Conservation (phyloP, 1,140 invertebrate species). For the Macrosteles quadrilineatus region DNA sequence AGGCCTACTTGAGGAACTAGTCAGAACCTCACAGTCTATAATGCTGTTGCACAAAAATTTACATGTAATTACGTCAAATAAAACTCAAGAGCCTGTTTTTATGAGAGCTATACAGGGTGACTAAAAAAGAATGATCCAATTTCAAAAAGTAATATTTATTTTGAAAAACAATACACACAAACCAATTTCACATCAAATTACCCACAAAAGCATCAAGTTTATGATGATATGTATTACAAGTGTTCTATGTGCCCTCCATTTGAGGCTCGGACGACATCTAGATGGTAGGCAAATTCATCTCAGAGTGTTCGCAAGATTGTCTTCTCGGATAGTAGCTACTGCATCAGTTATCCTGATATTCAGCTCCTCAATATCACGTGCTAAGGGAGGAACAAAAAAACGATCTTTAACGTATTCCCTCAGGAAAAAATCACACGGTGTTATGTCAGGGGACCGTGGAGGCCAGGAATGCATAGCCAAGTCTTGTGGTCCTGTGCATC, state of each 20-base stretch:
- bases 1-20: too few relatives aligned
- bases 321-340: not conserved
- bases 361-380: not conserved
- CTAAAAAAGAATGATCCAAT: not conserved
- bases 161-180: not conserved
- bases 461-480: not conserved
- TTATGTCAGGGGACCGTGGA: slow-evolving; percentile 12
- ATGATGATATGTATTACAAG: slow-evolving; percentile 7
- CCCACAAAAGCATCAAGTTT: slow-evolving; percentile 14
- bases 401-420: slow-evolving; percentile 14
- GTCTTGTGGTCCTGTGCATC: slow-evolving; percentile 8
- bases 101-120: not conserved
- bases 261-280: not conserved
- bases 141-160: not conserved
- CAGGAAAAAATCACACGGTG: slow-evolving; percentile 6
- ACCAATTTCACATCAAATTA: slow-evolving; percentile 14
- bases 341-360: not conserved
- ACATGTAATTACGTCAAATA: too few relatives aligned
- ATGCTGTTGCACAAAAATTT: too few relatives aligned
- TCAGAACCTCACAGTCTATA: too few relatives aligned
- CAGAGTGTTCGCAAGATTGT: not conserved
- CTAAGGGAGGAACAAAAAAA: not conserved
- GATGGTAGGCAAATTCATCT: slow-evolving; percentile 1
- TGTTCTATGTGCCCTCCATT: slow-evolving; percentile 5
- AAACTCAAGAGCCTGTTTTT: too few relatives aligned